These are phyloP conservation scores for Pyxicephalus adspersus DNA, from an alignment of 2,113 vertebrate genomes.

Conservation along the genomic window DNA sequence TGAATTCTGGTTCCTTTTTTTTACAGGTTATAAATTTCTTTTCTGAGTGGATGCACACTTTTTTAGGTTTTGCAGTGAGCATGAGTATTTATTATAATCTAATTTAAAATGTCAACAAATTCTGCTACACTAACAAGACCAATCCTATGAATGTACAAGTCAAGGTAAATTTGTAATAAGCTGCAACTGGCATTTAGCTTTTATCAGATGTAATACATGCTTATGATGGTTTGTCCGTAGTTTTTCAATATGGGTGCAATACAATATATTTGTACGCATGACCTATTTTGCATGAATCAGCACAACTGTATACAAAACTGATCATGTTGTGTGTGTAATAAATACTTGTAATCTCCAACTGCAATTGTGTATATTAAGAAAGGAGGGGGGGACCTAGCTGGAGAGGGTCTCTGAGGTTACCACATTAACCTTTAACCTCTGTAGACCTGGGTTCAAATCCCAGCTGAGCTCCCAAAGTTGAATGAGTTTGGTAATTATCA, in stretches of 20 bases:
- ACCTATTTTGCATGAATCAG: constrained; percentile 15
- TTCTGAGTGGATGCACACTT: too few species aligned
- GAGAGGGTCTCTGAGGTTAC: constrained; percentile 42
- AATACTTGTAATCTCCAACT: constrained; percentile 33
- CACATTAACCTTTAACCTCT: constrained; percentile 51
- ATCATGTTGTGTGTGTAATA: constrained; percentile 26
- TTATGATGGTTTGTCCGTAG: too few species aligned
- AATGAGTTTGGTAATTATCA: constrained; percentile 55
- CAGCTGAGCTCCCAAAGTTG: constrained; percentile 52
- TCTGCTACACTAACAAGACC: too few species aligned
- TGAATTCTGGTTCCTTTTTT: too few species aligned
- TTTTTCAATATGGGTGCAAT: not conserved
- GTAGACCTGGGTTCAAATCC: constrained; percentile 52
- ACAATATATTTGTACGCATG: not conserved
- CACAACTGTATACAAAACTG: constrained; percentile 15
- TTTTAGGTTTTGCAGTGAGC: too few species aligned
- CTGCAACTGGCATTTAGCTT: too few species aligned
- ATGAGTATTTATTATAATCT: too few species aligned
- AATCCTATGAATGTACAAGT: too few species aligned
- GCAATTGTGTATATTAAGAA: not conserved
- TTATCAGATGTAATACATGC: too few species aligned
- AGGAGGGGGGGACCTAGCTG: constrained; percentile 3
- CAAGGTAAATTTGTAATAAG: too few species aligned
- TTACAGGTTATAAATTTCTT: too few species aligned
- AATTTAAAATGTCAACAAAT: too few species aligned